Evolutionary conservation across 2,888 invertebrate species (phyloP).

Genomic region (Sclerodermus sp.): DNA sequence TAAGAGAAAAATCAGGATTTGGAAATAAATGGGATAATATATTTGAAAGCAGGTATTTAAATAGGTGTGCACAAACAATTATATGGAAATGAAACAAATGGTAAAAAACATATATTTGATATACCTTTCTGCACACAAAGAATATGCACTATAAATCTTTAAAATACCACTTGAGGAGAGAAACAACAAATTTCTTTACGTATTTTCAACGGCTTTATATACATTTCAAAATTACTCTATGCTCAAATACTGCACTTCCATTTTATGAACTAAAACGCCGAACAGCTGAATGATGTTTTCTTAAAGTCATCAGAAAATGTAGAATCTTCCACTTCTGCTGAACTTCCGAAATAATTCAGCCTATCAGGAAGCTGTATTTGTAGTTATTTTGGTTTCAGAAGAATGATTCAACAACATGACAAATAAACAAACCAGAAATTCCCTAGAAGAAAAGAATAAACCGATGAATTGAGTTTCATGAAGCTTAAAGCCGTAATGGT

Average conservation of each 20-base stretch:
- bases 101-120: not conserved
- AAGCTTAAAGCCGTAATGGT: slow-evolving; percentile 29
- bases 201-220: slow-evolving; percentile 11
- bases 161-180: not conserved
- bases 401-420: too few relatives aligned
- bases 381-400: too few relatives aligned
- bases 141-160: not conserved
- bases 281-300: slow-evolving; percentile 32
- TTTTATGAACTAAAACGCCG: slow-evolving; percentile 34
- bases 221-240: slow-evolving; percentile 12
- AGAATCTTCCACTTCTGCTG: too few relatives aligned
- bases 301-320: slow-evolving; percentile 10
- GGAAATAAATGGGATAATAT: not conserved
- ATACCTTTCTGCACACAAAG: not conserved
- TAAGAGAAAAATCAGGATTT: too few relatives aligned
- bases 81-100: too few relatives aligned
- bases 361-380: too few relatives aligned
- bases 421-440: too few relatives aligned
- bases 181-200: not conserved
- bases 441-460: too few relatives aligned
- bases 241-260: slow-evolving; percentile 30
- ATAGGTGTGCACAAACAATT: not conserved
- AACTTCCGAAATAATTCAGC: too few relatives aligned
- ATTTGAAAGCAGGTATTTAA: not conserved
- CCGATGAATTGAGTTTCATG: too few relatives aligned